These are phyloP conservation scores for Chunga burmeisteri DNA, from an alignment of 2,113 vertebrate genomes.

Conservation along the genomic window DNA sequence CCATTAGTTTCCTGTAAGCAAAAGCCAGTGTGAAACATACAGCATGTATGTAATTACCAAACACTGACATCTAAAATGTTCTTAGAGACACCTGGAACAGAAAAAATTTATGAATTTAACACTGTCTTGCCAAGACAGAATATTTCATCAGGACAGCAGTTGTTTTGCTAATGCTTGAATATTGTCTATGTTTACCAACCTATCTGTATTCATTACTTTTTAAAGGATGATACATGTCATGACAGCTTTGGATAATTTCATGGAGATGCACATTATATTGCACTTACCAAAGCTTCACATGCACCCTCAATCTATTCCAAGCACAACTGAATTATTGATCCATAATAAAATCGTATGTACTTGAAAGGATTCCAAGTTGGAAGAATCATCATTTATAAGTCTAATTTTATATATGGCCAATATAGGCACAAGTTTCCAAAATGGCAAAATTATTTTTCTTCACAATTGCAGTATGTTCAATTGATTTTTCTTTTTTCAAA, in stretches of 20 bases:
- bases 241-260: constrained; percentile 73
- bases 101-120: constrained; percentile 69
- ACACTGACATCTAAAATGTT: constrained; percentile 47
- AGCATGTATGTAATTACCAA: constrained; percentile 36
- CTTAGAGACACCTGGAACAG: constrained; percentile 26
- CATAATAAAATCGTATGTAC: constrained; percentile 32
- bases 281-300: background rate
- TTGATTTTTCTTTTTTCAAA: constrained; percentile 33
- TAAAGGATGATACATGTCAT: constrained; percentile 74
- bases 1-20: constrained; percentile 56
- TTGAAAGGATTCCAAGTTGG: constrained; percentile 46
- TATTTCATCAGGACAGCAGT: background rate
- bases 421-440: constrained; percentile 39
- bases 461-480: constrained; percentile 7
- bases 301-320: constrained; percentile 25
- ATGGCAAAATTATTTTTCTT: constrained; percentile 32
- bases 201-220: constrained; percentile 67
- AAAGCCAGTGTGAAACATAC: background rate
- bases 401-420: constrained; percentile 50
- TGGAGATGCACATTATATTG: constrained; percentile 52
- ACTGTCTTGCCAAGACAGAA: constrained; percentile 75
- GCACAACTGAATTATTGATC: constrained; percentile 50
- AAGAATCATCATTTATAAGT: constrained; percentile 47
- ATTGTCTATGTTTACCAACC: background rate
- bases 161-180: background rate